These are phyloP conservation scores for Ladona fulva DNA, from an alignment of 1,140 invertebrate genomes.

Conservation along the genomic window DNA sequence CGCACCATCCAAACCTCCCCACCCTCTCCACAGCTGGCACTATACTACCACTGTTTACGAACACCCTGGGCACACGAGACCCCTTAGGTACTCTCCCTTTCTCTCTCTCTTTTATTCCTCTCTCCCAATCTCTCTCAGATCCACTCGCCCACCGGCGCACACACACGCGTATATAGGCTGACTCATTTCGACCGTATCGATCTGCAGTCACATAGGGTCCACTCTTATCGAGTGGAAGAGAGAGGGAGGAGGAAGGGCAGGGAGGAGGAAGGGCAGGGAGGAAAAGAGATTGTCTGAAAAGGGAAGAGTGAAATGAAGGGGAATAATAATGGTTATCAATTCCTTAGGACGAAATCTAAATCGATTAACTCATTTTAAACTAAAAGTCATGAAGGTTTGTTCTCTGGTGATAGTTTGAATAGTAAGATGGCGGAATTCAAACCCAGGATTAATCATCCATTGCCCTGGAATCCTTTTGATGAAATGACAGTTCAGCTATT, in stretches of 20 bases:
- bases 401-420: too few relatives aligned
- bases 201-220: background rate
- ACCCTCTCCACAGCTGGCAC: background rate
- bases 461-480: too few relatives aligned
- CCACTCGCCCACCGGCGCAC: background rate
- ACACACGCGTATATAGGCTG: background rate
- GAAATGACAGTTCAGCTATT: too few relatives aligned
- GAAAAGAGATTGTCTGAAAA: too few relatives aligned
- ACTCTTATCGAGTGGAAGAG: background rate
- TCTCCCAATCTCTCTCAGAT: background rate
- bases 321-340: too few relatives aligned
- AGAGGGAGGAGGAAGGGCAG: background rate
- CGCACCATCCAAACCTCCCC: too few relatives aligned
- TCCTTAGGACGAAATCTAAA: too few relatives aligned
- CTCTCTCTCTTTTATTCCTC: background rate
- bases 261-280: background rate
- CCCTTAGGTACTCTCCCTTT: background rate
- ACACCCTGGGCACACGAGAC: background rate
- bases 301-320: background rate
- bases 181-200: background rate
- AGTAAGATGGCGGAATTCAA: too few relatives aligned
- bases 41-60: background rate
- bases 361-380: too few relatives aligned
- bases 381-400: too few relatives aligned
- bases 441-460: too few relatives aligned